Evolutionary conservation across 2,888 invertebrate genomes (phyloP).

Genomic region (Eudemis profundana): DNA sequence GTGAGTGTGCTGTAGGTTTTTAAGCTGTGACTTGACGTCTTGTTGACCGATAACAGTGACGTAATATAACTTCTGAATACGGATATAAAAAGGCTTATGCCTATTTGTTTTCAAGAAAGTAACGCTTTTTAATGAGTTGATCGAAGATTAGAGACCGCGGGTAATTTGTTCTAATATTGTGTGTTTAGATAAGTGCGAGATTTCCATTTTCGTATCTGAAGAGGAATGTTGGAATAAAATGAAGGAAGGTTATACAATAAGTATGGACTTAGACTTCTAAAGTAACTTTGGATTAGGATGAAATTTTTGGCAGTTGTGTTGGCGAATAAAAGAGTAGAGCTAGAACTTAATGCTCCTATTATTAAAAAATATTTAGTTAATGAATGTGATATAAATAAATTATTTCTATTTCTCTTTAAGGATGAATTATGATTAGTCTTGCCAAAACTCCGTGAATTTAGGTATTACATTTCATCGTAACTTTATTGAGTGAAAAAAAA

Average conservation of each 20-base stretch:
- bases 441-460: no score
- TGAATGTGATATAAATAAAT: no score
- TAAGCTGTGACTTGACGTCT: no score
- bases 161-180: slow-evolving; percentile 7
- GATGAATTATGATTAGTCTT: no score
- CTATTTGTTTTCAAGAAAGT: background rate
- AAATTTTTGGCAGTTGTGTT: no score
- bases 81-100: background rate
- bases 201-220: slow-evolving; percentile 1
- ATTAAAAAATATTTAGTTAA: no score
- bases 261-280: background rate
- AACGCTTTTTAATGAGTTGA: background rate
- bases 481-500: no score
- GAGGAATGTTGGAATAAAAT: slow-evolving; percentile 14
- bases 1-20: no score
- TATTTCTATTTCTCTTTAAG: no score
- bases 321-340: no score
- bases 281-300: background rate
- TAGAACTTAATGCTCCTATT: no score
- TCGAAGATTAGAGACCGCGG: background rate
- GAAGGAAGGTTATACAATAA: background rate
- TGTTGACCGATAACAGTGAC: slow-evolving; percentile 27
- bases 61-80: background rate
- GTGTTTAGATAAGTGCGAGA: slow-evolving; percentile 2
- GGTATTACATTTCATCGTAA: no score